Evolutionary conservation across 2,888 invertebrate species (phyloP).

Genomic region (Ophioninae sp.): DNA sequence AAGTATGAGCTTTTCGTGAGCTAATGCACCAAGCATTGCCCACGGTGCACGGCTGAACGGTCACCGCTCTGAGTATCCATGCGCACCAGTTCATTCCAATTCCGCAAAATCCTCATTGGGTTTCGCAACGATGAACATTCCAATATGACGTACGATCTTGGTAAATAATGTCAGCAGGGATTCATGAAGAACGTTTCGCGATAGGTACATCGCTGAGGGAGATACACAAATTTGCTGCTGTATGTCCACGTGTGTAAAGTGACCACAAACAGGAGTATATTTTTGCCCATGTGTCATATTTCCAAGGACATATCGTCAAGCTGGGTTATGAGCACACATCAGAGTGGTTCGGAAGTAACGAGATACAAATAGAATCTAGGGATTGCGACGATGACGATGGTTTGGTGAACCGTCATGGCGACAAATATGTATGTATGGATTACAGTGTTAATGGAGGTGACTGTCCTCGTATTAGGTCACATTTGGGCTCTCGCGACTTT

Average conservation of each 20-base stretch:
- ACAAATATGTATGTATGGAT: conserved; percentile 19
- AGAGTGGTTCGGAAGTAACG: conserved; percentile 74
- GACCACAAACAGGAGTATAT: background rate
- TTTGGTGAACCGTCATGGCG: conserved; percentile 15
- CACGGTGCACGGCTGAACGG: too few relatives aligned
- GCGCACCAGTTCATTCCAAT: background rate
- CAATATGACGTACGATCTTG: background rate
- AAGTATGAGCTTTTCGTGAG: too few relatives aligned
- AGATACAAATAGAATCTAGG: conserved; percentile 77
- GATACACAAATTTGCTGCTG: conserved; percentile 40
- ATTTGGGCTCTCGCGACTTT: conserved; percentile 71
- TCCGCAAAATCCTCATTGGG: background rate
- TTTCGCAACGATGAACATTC: background rate
- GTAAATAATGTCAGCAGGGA: background rate
- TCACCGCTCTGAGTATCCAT: too few relatives aligned
- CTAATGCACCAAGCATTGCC: too few relatives aligned
- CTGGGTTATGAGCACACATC: background rate
- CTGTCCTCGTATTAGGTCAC: conserved; percentile 80
- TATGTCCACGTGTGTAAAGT: conserved; percentile 15
- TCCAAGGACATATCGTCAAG: background rate
- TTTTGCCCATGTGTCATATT: background rate
- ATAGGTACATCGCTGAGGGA: conserved; percentile 1
- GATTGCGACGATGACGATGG: conserved; percentile 66
- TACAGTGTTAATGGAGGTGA: conserved; percentile 69
- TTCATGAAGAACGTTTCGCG: background rate